Evolutionary conservation across 30 jellyfish, hydroid and myxozoan species (phyloP).

Genomic region (Aurelia sp.): DNA sequence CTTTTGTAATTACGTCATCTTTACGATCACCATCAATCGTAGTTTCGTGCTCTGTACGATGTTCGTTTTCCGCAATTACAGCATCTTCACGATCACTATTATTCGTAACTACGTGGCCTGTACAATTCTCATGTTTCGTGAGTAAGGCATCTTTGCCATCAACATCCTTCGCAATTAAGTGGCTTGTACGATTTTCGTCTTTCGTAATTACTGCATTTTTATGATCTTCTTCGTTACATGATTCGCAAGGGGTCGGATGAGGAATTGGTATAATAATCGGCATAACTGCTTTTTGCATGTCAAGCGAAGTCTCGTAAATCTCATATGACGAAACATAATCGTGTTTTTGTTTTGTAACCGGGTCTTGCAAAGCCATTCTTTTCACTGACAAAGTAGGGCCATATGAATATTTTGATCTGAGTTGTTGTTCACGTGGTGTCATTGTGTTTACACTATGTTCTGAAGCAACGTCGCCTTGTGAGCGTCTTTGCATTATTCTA

Average conservation of each 20-base stretch:
- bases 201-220: not conserved
- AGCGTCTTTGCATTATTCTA: conserved; percentile 2
- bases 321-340: conserved; percentile 33
- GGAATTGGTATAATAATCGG: conserved; percentile 51
- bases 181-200: not conserved
- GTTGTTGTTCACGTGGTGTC: conserved; percentile 24
- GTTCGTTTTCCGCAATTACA: not conserved
- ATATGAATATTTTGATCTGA: not conserved
- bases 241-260: conserved; percentile 12
- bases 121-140: not conserved
- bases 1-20: no score
- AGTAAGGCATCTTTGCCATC: not conserved
- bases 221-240: not conserved
- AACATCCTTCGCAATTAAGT: not conserved
- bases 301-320: conserved; percentile 26
- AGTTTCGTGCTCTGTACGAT: not conserved
- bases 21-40: no score
- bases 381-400: not conserved
- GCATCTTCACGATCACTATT: not conserved
- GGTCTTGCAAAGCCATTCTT: conserved; percentile 8
- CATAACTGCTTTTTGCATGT: not conserved
- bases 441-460: conserved; percentile 43
- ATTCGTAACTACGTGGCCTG: not conserved
- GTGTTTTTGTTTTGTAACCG: conserved; percentile 14
- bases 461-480: conserved; percentile 3